These are phyloP conservation scores for Leptinotarsa undecemlineata DNA, from an alignment of 1,140 invertebrate species.

Conservation along the genomic window DNA sequence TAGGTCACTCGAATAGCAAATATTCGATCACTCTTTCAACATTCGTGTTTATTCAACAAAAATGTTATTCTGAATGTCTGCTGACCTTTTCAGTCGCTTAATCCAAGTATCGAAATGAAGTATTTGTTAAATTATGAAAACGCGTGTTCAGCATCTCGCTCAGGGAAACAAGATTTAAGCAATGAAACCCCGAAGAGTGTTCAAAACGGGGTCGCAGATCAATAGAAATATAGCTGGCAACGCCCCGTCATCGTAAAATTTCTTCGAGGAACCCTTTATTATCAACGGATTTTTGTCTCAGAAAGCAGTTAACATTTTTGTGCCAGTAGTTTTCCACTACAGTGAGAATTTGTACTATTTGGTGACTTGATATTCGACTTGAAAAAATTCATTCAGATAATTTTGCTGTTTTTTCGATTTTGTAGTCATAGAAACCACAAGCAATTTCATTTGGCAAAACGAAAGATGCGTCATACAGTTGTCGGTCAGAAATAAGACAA, in stretches of 20 bases:
- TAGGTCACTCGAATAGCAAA: too few species aligned
- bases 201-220: conserved; percentile 46
- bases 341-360: too few species aligned
- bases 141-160: neutral
- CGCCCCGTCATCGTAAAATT: conserved; percentile 39
- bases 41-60: neutral
- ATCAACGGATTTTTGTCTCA: too few species aligned
- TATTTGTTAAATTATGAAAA: conserved; percentile 1
- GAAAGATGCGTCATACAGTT: too few species aligned
- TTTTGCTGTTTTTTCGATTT: too few species aligned
- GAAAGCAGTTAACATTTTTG: too few species aligned
- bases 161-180: neutral
- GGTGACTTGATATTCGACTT: too few species aligned
- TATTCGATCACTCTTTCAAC: too few species aligned
- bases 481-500: neutral
- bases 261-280: neutral
- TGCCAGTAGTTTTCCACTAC: too few species aligned
- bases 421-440: too few species aligned
- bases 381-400: too few species aligned
- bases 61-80: neutral
- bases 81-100: neutral
- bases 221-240: conserved; percentile 46
- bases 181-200: conserved; percentile 36
- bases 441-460: too few species aligned
- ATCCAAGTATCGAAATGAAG: neutral